Conservation (phyloP, 2,797 vertebrate species). For the Myripristis jacobus region DNA sequence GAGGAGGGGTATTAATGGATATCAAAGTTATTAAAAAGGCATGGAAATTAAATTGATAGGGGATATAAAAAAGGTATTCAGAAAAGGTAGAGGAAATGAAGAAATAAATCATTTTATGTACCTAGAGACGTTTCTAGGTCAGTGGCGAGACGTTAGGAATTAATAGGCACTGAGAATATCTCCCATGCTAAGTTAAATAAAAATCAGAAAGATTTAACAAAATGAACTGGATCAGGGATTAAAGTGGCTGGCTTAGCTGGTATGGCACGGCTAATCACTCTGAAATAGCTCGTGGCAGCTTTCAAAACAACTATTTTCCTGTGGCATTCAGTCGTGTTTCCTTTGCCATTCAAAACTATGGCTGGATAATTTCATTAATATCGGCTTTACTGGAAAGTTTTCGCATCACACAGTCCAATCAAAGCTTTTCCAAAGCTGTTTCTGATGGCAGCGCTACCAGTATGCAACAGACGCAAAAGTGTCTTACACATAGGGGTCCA, state of each 20-base stretch:
- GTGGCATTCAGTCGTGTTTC: too few relatives aligned
- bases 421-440: too few relatives aligned
- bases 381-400: too few relatives aligned
- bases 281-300: slow-evolving; percentile 30
- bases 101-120: slow-evolving; percentile 21
- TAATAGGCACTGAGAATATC: slow-evolving; percentile 1
- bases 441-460: neutral
- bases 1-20: slow-evolving; percentile 27
- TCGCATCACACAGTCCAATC: too few relatives aligned
- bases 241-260: slow-evolving; percentile 33
- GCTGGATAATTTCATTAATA: too few relatives aligned
- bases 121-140: neutral
- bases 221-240: slow-evolving; percentile 33
- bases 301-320: slow-evolving; percentile 5
- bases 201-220: slow-evolving; percentile 37
- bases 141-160: slow-evolving; percentile 12
- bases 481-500: slow-evolving; percentile 92
- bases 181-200: slow-evolving; percentile 14
- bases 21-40: slow-evolving; percentile 32
- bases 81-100: slow-evolving; percentile 36
- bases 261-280: slow-evolving; percentile 33
- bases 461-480: neutral
- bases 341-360: too few relatives aligned
- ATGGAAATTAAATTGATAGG: neutral
- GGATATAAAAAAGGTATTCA: neutral